Base-by-base conservation (phyloP, 2,113 vertebrate species). In the Romanogobio albipinnatus region DNA sequence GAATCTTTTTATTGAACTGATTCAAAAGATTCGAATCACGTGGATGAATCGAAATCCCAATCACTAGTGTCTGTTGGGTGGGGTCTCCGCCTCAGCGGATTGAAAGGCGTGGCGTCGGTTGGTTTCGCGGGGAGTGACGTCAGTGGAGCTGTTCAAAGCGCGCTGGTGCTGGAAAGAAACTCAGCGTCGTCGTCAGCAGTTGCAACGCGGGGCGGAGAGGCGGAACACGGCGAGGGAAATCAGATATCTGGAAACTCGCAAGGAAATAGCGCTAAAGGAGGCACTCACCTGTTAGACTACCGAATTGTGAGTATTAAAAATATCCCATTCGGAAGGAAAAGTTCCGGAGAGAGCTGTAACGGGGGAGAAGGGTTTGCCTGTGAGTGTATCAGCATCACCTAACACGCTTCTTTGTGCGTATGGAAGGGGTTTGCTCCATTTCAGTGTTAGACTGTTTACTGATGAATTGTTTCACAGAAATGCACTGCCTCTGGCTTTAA, bases 91-190 rank as follows among this genome's bases (percentile, higher is more conserved):
- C 24, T 76, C 56, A 29, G 26, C 51, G 26, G 71, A n/a, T 85
- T 68, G 74, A 87, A 90, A 86, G 94, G 94, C 90, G 94, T 92
- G 92, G 91, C 86, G 22, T 90, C 45, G 79, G 26, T 53, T 76
- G 90, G 85, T 76, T 83, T 74, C 62, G 86, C 77, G 53, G 83
- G 81, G 29, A 81, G 79, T 93, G 92, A 94, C 93, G 94, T 95
- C 91, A 94, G 49, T 29, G 86, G 91, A 93, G 94, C 94, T 95
- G 94, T 95, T 94, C 93, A 91, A 86, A 92, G 91, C 66, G 90
- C 64, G 81, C 86, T 91, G 94, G 94, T 95, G 93, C 94, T 95
- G 93, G 94, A 94, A 84, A 91, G 86, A 88, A 79, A 81, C 86
- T 89, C 92, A 33, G 80, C 86, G 64, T 26, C 85, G 87, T 51